Evolutionary conservation across 2,888 invertebrate species (phyloP).

Genomic region (Myathropa florea): DNA sequence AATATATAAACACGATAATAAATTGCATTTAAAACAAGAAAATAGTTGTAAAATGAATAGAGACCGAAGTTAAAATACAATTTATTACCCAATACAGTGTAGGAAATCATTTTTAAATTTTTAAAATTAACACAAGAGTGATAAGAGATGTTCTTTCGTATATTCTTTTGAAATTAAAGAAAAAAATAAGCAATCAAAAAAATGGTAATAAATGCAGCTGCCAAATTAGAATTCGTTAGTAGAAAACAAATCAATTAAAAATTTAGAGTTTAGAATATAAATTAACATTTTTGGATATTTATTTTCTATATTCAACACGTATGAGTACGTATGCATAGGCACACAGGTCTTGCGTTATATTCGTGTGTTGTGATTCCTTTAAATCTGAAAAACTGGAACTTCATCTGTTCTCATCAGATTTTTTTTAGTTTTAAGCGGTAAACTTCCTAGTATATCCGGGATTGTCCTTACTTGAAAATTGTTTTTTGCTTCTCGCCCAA

Average conservation of each 20-base stretch:
- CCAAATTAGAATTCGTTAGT: constrained; percentile 20
- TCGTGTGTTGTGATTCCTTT: no score
- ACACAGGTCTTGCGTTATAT: no score
- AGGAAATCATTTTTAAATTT: background rate
- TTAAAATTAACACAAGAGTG: constrained; percentile 9
- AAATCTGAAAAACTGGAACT: no score
- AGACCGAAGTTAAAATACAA: background rate
- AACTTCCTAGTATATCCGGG: no score
- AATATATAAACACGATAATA: constrained; percentile 9
- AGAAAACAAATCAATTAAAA: background rate
- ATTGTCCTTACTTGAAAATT: no score
- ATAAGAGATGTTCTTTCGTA: constrained; percentile 10
- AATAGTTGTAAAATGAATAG: constrained; percentile 7
- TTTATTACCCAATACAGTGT: background rate
- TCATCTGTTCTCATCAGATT: no score
- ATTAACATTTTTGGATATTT: background rate
- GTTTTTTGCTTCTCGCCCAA: no score
- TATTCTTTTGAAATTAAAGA: background rate
- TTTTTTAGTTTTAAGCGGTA: no score
- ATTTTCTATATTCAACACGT: background rate
- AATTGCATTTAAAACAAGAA: constrained; percentile 46
- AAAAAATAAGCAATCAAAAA: background rate
- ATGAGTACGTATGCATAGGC: no score
- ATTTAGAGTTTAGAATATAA: background rate
- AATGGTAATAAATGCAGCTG: constrained; percentile 18